Percentiles rank a stretch among this genome's conserved stretches.
phyloP scores from a whole-genome alignment of 1,140 invertebrate genomes.

The Eulimnadia texana region DNA sequence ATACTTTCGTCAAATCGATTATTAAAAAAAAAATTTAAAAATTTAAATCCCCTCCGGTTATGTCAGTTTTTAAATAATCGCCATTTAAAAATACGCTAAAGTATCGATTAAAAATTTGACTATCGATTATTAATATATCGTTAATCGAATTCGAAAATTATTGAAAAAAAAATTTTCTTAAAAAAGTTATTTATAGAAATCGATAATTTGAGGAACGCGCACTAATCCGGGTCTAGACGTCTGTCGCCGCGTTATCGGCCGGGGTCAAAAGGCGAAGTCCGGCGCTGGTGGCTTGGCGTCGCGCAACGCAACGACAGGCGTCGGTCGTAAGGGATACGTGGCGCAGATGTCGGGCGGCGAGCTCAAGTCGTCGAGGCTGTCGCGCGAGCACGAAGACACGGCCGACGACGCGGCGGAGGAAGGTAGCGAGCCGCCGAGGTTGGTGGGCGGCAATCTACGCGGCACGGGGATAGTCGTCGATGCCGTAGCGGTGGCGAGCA shows the following conservation, averaged over 20 bases:
- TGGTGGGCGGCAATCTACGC: neutral
- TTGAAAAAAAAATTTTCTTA: neutral
- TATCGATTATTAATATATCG: too few relatives aligned
- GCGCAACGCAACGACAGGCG: neutral
- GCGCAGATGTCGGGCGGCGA: neutral
- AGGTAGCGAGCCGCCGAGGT: constrained; percentile 2
- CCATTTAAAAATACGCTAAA: too few relatives aligned
- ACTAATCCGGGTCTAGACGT: neutral
- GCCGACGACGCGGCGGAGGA: neutral
- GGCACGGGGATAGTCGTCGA: constrained; percentile 7
- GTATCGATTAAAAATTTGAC: too few relatives aligned
- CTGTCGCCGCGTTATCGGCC: neutral
- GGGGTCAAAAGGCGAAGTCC: neutral
- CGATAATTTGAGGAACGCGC: neutral
- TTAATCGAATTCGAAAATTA: neutral
- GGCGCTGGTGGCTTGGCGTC: neutral
- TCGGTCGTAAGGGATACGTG: neutral
- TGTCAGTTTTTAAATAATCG: too few relatives aligned
- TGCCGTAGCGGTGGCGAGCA: constrained; percentile 2
- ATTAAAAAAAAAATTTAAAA: too few relatives aligned
- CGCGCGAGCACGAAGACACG: neutral
- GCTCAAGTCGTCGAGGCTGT: neutral
- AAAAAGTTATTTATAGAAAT: too few relatives aligned
- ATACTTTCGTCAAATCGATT: too few relatives aligned
- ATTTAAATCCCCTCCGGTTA: too few relatives aligned